Conservation (phyloP, 37 sponge, comb jelly and placozoan species). For the Corticium candelabrum region DNA sequence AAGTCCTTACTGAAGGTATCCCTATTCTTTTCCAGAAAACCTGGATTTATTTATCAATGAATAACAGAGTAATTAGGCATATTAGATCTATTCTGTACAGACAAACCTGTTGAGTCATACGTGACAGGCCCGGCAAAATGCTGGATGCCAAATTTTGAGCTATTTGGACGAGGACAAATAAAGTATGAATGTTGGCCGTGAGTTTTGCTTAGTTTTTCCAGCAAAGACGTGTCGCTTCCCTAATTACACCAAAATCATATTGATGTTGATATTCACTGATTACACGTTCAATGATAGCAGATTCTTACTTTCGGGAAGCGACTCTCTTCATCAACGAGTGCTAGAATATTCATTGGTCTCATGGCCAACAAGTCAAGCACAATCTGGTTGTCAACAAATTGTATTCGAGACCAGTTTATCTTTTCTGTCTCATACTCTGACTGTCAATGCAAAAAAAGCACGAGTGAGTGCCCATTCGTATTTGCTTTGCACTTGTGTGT, state of each 20-base stretch:
- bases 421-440: conserved; percentile 5
- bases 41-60: not conserved
- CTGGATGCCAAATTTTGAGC: not conserved
- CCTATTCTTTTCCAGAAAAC: conserved; percentile 7
- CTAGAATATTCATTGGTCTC: conserved; percentile 5
- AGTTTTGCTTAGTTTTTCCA: not conserved
- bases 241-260: not conserved
- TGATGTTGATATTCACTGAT: not conserved
- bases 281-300: not conserved
- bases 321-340: conserved; percentile 7
- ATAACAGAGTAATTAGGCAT: too few species aligned
- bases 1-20: conserved; percentile 10
- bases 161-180: not conserved
- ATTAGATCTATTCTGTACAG: too few species aligned
- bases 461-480: too few species aligned
- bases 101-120: not conserved
- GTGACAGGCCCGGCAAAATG: conserved; percentile 6
- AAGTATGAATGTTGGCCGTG: not conserved
- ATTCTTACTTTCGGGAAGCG: not conserved
- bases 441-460: not conserved
- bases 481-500: too few species aligned
- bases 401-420: conserved; percentile 3
- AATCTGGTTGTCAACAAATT: not conserved
- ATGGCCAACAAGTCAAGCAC: not conserved
- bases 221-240: not conserved